Conservation (phyloP, 2,113 vertebrate genomes). For the Aphyosemion australe region DNA sequence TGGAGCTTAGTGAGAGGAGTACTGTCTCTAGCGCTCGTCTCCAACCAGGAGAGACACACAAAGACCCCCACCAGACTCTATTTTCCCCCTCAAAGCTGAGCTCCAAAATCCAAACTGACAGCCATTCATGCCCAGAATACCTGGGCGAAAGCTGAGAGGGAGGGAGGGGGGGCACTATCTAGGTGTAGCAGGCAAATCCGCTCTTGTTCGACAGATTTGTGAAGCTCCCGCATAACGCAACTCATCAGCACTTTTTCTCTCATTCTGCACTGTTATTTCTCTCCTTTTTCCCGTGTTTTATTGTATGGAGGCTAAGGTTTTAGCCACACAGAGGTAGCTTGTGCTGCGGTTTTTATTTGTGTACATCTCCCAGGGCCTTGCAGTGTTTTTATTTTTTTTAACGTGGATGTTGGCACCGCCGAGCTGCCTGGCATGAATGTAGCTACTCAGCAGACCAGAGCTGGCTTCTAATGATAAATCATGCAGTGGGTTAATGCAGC, state of each 20-base stretch:
- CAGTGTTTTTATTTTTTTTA: conserved; percentile 52
- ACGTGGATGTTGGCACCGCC: conserved; percentile 65
- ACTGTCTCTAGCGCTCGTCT: conserved; percentile 60
- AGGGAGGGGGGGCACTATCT: conserved; percentile 70
- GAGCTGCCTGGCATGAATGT: conserved; percentile 62
- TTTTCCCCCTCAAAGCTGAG: conserved; percentile 72
- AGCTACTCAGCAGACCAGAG: conserved; percentile 71
- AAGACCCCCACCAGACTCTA: conserved; percentile 76
- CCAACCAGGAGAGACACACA: conserved; percentile 72
- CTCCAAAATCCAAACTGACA: conserved; percentile 82
- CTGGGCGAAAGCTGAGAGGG: conserved; percentile 69
- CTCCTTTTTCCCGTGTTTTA: conserved; percentile 18
- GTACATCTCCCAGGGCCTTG: conserved; percentile 51
- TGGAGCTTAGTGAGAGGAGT: conserved; percentile 43
- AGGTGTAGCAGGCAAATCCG: conserved; percentile 80
- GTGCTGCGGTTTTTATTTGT: conserved; percentile 72
- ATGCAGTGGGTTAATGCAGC: conserved; percentile 70
- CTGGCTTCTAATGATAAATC: conserved; percentile 72
- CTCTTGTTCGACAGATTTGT: conserved; percentile 71
- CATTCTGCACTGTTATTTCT: conserved; percentile 37
- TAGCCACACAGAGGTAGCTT: conserved; percentile 61
- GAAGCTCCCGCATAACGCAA: conserved; percentile 60
- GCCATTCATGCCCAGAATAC: conserved; percentile 81
- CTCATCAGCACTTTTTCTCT: conserved; percentile 72
- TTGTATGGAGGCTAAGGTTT: conserved; percentile 57